phyloP scores from a whole-genome alignment of 2,113 vertebrate species.

The Gymnocephalus cernua region DNA sequence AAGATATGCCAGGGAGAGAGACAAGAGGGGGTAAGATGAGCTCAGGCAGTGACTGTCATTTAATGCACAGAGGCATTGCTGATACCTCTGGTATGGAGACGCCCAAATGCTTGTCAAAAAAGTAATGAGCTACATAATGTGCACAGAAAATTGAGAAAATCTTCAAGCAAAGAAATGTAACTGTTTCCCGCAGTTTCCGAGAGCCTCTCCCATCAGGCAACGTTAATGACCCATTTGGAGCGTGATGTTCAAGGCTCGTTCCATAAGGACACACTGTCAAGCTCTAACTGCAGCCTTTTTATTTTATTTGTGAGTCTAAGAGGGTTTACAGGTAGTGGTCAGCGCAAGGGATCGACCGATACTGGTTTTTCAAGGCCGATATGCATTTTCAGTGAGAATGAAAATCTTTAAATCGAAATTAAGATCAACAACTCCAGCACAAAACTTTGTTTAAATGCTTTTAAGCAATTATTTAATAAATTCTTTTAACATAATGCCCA shows the following conservation, averaged over 20 bases:
- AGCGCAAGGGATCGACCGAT: background rate
- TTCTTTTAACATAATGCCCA: too few relatives aligned
- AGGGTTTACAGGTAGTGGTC: constrained; percentile 46
- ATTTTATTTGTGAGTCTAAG: constrained; percentile 26
- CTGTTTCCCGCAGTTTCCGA: constrained; percentile 12
- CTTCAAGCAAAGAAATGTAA: background rate
- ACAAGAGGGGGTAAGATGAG: constrained; percentile 60
- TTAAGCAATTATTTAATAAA: too few relatives aligned
- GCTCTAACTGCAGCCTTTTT: constrained; percentile 37
- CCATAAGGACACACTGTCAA: constrained; percentile 41
- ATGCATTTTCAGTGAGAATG: too few relatives aligned
- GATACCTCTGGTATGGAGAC: constrained; percentile 31
- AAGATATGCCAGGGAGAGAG: constrained; percentile 63
- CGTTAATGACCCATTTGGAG: constrained; percentile 50
- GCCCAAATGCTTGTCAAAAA: constrained; percentile 49
- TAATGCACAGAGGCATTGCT: constrained; percentile 49
- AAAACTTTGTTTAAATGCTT: too few relatives aligned
- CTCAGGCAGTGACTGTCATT: constrained; percentile 56
- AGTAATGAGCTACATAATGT: constrained; percentile 41
- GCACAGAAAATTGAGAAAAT: constrained; percentile 32
- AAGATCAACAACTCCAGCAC: too few relatives aligned
- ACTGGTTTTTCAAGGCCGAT: too few relatives aligned
- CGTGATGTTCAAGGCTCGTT: constrained; percentile 22
- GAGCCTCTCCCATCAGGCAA: constrained; percentile 9
- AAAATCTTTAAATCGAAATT: too few relatives aligned